Base-by-base conservation (phyloP, 2,888 invertebrate species). In the Lamproptera curius region DNA sequence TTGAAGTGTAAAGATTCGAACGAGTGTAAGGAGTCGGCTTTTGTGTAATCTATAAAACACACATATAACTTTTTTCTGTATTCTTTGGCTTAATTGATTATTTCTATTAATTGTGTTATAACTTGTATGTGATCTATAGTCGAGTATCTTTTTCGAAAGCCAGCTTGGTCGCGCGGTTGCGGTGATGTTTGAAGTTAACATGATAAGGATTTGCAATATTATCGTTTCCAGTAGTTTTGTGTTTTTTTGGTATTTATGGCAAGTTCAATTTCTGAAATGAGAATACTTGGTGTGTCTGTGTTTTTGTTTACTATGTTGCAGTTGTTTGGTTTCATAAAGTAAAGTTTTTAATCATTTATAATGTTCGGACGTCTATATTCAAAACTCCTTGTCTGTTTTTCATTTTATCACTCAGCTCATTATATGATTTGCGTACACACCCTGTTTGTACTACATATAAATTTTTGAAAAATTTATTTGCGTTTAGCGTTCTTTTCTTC, bases 221-320 rank as follows among this genome's bases (percentile, higher is more conserved):
- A 1, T 35, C 16, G 1, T 8, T 35, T 38, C 23, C 23, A 5
- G 43, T 47, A 28, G 56, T 14, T 16, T 35, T 62, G 28, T 36
- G 45, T 39, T 10, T 38, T 62, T 47, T 17, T 56, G 56, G 23
- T 59, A 59, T 20, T 1, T 70, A 70, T 35, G 9, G 65, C 65
- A 1, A 66, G 70, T 35, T 65, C 65, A 1, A 53, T 70, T 1
- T 65, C 65, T 39, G 60, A 41, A 11, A 5, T 31, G n/a, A 45
- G 38, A 23, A 50, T 41, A 6, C 10, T 10, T 28, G 28, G 28
- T 28, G 28, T 5, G 9, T 28, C 35, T 35, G 1, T n/a, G 23
- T 23, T 3, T 23, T 17, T n/a, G 11, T 14, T 42, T 13, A n/a
- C n/a, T 23, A 9, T 16, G 17, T 35, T 35, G 17, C 2, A 6